Base-by-base conservation (phyloP, 2,113 vertebrate genomes). In the Hypanus sabinus region DNA sequence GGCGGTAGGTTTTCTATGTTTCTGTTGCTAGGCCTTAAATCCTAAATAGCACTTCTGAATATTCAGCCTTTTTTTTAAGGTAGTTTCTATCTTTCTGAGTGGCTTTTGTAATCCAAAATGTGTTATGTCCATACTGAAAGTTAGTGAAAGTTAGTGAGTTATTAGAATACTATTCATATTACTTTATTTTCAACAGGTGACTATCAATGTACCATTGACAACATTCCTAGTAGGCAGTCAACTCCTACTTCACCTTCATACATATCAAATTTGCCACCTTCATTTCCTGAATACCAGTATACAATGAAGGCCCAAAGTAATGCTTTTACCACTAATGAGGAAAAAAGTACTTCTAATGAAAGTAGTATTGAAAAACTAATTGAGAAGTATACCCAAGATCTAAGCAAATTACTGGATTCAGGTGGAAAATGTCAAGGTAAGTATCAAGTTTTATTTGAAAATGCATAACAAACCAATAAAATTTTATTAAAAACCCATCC, bases 361-460 rank as follows among this genome's bases (percentile, higher is more conserved):
- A 95, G 94, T 76, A 95, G 94, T 79, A 94, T 96, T 94, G 96
- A 97, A 94, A 94, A 95, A 38, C 95, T 97, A 68, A 96, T 96
- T 46, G 95, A 97, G 79, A 96, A 95, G 94, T 95, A 96, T 94
- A 95, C 95, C 30, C 95, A 94, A 93, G 97, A 97, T 95, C 95
- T 97, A 22, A 95, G 95, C 90, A 12, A 95, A 60, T 97, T 94
- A 80, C 95, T 96, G 0, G 95, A 95, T 94, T 94, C 94, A 68
- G 94, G 94, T 14, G 93, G 94, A 22, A 93, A 0, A 93, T 95
- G 95, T 68, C 73, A 93, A 95, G 96, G 97, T 98, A 97, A 94
- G 24, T 73, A 22, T 93, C 1, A 46, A 24, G 10, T 70, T 91
- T 92, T 70, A 24, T 36, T 71, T 24, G 55, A 65, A 90, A n/a